phyloP scores from a whole-genome alignment of 2,888 invertebrate genomes.

The Drosophila borborema region DNA sequence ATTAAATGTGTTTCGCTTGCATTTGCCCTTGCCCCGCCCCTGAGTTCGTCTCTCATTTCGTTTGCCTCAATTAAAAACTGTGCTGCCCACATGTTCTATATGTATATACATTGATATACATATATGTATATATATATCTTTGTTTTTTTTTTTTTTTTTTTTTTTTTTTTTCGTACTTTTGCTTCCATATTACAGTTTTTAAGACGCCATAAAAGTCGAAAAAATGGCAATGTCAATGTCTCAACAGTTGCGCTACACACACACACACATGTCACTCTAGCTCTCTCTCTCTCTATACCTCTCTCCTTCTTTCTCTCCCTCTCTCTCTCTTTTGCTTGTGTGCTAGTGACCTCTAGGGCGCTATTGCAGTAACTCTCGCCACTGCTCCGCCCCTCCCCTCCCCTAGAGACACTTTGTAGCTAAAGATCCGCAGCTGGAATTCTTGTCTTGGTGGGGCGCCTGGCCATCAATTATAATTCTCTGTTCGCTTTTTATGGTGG shows the following conservation, averaged over 20 bases:
- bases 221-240: slow-evolving; percentile 79
- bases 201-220: slow-evolving; percentile 79
- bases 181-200: slow-evolving; percentile 67
- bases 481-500: slow-evolving; percentile 65
- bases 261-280: not conserved
- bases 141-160: slow-evolving; percentile 3
- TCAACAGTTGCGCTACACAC: slow-evolving; percentile 30
- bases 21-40: slow-evolving; percentile 10
- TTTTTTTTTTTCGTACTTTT: slow-evolving; percentile 1
- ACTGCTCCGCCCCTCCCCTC: not conserved
- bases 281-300: not conserved
- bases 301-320: not conserved
- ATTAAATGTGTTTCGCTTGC: slow-evolving; percentile 24
- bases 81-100: slow-evolving; percentile 53
- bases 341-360: slow-evolving; percentile 73
- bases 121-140: not conserved
- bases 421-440: slow-evolving; percentile 14
- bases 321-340: slow-evolving; percentile 21
- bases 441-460: slow-evolving; percentile 28
- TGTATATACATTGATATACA: too few species aligned
- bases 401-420: not conserved
- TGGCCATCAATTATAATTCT: slow-evolving; percentile 65
- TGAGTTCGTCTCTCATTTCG: slow-evolving; percentile 36
- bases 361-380: not conserved
- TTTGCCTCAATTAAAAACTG: slow-evolving; percentile 56